phyloP scores from a whole-genome alignment of 1,140 invertebrate genomes.

The Linepithema humile region DNA sequence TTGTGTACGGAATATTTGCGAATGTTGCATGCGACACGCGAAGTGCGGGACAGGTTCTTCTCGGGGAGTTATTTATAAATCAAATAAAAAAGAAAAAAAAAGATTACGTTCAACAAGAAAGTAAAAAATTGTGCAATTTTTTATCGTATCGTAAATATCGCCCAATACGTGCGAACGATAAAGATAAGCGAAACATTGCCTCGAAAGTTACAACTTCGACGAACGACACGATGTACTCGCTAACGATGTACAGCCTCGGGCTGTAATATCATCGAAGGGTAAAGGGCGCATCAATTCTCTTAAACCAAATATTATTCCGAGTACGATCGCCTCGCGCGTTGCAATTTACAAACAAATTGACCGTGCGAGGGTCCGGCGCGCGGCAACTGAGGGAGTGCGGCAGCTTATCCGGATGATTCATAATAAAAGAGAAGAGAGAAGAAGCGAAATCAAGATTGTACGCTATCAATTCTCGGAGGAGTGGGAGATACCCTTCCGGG shows the following conservation, averaged over 20 bases:
- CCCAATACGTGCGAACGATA: not conserved
- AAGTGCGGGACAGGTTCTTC: not conserved
- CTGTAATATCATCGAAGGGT: slow-evolving; percentile 3
- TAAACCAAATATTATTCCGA: slow-evolving; percentile 39
- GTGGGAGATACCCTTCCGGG: slow-evolving; percentile 43
- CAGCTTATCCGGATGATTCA: slow-evolving; percentile 28
- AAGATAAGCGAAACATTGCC: not conserved
- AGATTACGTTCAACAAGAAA: not conserved
- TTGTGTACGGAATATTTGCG: not conserved
- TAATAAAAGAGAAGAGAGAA: not conserved
- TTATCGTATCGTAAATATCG: not conserved
- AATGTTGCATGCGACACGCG: not conserved
- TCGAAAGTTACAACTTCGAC: not conserved
- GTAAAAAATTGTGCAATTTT: not conserved
- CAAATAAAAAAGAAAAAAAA: no score
- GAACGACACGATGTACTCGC: not conserved
- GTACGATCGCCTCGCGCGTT: slow-evolving; percentile 2
- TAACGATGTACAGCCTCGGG: slow-evolving; percentile 32
- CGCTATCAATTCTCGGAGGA: slow-evolving; percentile 44
- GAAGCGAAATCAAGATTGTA: slow-evolving; percentile 13
- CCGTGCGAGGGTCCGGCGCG: not conserved
- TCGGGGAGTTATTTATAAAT: not conserved
- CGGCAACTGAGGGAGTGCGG: not conserved
- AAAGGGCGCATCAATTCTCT: not conserved
- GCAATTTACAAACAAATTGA: slow-evolving; percentile 52